phyloP scores from a whole-genome alignment of 2,113 vertebrate genomes.

The Petroica traversi region DNA sequence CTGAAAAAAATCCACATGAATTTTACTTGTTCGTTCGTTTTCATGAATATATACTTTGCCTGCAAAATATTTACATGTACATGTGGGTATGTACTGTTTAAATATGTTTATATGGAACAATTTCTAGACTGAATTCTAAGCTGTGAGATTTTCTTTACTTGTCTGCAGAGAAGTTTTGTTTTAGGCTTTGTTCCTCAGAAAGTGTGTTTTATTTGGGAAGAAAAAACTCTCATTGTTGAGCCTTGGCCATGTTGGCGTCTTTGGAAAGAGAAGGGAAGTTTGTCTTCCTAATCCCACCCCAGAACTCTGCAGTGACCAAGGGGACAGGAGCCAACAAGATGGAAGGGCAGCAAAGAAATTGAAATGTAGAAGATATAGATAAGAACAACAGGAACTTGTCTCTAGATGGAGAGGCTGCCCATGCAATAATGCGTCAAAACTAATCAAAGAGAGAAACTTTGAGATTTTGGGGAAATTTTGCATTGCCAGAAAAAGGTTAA shows the following conservation, averaged over 20 bases:
- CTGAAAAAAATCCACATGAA: neutral
- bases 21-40: neutral
- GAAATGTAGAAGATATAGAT: neutral
- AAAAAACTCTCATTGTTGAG: neutral
- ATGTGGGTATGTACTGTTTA: neutral
- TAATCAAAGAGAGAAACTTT: neutral
- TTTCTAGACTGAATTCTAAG: neutral
- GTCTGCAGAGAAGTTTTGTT: neutral
- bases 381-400: neutral
- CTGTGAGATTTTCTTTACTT: neutral
- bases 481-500: neutral
- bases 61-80: neutral
- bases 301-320: neutral
- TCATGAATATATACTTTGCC: neutral
- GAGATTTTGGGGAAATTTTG: neutral
- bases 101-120: neutral
- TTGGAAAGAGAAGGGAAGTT: neutral
- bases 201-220: neutral
- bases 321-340: neutral
- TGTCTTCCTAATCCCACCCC: neutral
- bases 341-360: neutral
- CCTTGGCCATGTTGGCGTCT: accelerated
- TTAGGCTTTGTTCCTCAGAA: neutral
- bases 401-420: neutral
- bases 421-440: neutral